These are phyloP conservation scores for Python bivittatus DNA, from an alignment of 2,113 vertebrate genomes.

Conservation along the genomic window DNA sequence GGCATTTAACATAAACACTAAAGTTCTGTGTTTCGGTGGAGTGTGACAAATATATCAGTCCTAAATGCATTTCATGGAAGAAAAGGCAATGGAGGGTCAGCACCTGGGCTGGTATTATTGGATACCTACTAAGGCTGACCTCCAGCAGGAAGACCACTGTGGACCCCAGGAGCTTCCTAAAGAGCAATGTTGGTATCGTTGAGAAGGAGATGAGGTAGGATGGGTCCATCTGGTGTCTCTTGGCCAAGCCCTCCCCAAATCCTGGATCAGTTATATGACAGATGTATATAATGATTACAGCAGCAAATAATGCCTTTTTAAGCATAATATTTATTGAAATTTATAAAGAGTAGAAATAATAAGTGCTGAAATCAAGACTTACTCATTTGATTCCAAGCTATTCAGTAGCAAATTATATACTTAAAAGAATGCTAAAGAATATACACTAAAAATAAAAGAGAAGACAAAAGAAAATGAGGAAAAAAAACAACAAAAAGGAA, in stretches of 20 bases:
- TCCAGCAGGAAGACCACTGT: neutral
- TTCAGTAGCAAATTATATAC: neutral
- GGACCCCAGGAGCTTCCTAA: neutral
- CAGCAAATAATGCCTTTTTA: neutral
- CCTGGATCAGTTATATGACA: neutral
- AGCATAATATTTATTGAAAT: neutral
- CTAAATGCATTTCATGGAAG: neutral
- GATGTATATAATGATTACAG: neutral
- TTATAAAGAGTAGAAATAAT: neutral
- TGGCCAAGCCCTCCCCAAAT: neutral
- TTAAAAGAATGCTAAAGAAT: neutral
- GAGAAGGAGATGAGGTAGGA: neutral
- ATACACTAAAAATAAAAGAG: neutral
- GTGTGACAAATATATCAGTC: neutral
- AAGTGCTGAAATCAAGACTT: neutral
- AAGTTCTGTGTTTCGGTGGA: neutral
- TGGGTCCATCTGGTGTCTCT: no score
- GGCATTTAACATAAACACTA: neutral
- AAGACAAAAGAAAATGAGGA: neutral
- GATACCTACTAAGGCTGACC: neutral
- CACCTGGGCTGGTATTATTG: neutral
- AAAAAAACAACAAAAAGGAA: no score
- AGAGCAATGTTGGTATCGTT: neutral
- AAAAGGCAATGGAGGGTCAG: neutral
- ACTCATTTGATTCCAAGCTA: neutral